Evolutionary conservation across 2,888 invertebrate genomes (phyloP).

Genomic region (Marronus borbonicus): DNA sequence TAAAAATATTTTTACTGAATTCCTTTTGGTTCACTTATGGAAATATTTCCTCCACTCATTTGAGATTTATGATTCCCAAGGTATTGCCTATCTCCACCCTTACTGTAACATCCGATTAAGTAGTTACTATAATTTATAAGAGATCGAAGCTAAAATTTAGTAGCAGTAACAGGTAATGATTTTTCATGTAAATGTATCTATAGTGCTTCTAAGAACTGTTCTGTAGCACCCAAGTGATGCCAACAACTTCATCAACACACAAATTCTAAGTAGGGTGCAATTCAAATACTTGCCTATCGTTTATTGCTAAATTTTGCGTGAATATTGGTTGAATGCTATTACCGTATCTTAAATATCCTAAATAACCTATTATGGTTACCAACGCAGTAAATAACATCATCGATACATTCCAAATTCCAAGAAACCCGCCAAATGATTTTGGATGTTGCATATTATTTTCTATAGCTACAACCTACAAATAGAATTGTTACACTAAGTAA

Average conservation of each 20-base stretch:
- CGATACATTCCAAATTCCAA: slow-evolving; percentile 38
- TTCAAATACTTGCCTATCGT: not conserved
- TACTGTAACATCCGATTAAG: not conserved
- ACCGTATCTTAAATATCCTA: slow-evolving; percentile 42
- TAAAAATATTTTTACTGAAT: too few species aligned
- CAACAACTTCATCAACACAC: not conserved
- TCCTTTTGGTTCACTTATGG: too few species aligned
- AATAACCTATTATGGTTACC: slow-evolving; percentile 28
- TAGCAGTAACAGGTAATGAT: not conserved
- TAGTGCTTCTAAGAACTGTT: not conserved
- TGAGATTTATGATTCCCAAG: too few species aligned
- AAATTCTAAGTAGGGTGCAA: not conserved
- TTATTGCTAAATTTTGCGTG: slow-evolving; percentile 30
- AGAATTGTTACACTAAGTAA: not conserved
- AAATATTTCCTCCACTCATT: too few species aligned
- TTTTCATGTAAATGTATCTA: not conserved
- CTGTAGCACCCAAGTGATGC: not conserved
- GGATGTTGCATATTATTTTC: slow-evolving; percentile 41
- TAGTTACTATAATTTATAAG: not conserved
- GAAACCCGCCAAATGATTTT: slow-evolving; percentile 41
- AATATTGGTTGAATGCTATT: slow-evolving; percentile 2
- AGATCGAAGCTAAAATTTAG: not conserved
- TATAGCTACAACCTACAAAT: slow-evolving; percentile 25
- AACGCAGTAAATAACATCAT: slow-evolving; percentile 31
- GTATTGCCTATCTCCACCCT: too few species aligned